Conservation (phyloP, 2,113 vertebrate species). For the Eptesicus fuscus region DNA sequence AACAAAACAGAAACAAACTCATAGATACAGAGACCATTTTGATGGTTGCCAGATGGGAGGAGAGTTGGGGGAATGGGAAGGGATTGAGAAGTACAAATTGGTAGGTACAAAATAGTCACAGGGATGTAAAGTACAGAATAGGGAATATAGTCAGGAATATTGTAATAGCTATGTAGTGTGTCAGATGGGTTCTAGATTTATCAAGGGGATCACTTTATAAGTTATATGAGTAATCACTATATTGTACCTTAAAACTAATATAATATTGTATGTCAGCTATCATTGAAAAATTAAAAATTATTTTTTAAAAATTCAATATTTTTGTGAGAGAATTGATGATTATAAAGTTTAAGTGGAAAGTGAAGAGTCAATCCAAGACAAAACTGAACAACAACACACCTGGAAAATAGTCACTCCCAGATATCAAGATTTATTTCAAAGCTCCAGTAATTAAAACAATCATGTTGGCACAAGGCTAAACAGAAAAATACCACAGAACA, state of each 20-base stretch:
- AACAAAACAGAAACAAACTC: neutral
- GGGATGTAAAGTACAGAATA: neutral
- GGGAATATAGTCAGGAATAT: neutral
- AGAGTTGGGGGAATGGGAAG: too few species aligned
- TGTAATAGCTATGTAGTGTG: neutral
- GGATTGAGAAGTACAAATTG: neutral
- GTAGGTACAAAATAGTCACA: neutral
- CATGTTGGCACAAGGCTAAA: neutral
- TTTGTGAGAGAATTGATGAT: neutral
- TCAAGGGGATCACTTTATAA: neutral
- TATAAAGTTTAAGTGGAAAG: neutral
- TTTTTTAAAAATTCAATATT: neutral
- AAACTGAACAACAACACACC: neutral
- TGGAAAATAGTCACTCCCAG: neutral
- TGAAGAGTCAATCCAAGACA: neutral
- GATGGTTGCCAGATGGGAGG: neutral
- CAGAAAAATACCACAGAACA: neutral
- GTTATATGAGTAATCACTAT: neutral
- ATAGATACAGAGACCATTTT: neutral
- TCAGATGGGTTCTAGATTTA: neutral
- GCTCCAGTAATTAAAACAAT: neutral
- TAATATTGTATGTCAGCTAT: neutral
- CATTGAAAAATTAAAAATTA: neutral
- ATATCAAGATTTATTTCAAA: slow-evolving; percentile 2
- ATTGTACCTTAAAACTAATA: neutral